These are phyloP conservation scores for Tauraco erythrolophus DNA, from an alignment of 2,113 vertebrate genomes.

Conservation along the genomic window DNA sequence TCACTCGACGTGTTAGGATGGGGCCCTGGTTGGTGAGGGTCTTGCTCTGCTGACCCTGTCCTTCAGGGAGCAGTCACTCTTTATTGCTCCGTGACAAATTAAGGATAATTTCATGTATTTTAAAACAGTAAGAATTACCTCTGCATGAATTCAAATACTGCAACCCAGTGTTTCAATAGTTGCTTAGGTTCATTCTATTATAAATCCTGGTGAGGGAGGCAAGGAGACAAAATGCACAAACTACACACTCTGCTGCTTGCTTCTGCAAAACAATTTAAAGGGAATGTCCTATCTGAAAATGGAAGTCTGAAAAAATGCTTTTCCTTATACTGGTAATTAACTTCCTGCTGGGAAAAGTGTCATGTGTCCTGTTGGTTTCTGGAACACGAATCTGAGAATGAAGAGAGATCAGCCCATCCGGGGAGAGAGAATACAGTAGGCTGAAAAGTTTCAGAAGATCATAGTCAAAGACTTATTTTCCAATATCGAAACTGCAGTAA, in stretches of 20 bases:
- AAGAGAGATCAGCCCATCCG: background rate
- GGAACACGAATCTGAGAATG: background rate
- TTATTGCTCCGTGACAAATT: background rate
- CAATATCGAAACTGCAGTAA: background rate
- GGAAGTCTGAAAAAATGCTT: background rate
- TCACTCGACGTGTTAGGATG: background rate
- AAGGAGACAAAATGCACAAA: background rate
- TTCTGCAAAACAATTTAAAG: background rate
- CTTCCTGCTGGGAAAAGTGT: background rate
- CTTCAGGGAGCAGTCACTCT: background rate
- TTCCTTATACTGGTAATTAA: background rate
- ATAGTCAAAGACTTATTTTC: background rate
- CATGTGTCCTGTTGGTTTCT: background rate
- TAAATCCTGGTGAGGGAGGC: background rate
- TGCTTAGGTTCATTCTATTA: background rate
- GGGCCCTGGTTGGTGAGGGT: background rate
- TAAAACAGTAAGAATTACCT: background rate
- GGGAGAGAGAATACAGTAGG: background rate
- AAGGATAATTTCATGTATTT: background rate
- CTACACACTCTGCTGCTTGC: background rate
- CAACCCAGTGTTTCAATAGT: background rate
- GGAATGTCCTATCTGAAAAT: background rate
- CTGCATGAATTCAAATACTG: background rate
- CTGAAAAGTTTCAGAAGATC: background rate
- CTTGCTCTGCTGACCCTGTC: background rate